A percentile compares a stretch with the other conserved stretches of the same genome.
These are phyloP conservation scores for Aspiorhynchus laticeps DNA, from an alignment of 2,113 vertebrate genomes.

Conservation along the genomic window DNA sequence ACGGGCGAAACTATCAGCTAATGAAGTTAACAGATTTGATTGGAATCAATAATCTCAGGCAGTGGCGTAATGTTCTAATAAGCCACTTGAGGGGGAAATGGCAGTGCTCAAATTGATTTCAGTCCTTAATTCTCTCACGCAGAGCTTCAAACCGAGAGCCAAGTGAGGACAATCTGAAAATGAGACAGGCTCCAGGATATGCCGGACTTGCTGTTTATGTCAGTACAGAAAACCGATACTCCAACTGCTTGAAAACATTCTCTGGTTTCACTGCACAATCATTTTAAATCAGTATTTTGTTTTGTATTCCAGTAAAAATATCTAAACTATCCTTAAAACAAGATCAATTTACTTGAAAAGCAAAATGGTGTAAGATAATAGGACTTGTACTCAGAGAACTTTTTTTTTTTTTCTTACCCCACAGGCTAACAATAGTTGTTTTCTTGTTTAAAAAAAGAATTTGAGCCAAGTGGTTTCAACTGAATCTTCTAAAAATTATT, in stretches of 20 bases:
- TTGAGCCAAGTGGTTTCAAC: neutral
- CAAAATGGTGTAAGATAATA: constrained; percentile 5
- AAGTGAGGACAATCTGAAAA: constrained; percentile 30
- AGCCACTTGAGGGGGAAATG: constrained; percentile 50
- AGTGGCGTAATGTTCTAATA: constrained; percentile 46
- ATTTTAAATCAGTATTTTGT: constrained; percentile 9
- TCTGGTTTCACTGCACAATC: neutral
- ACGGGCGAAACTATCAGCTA: constrained; percentile 35
- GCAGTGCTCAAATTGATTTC: constrained; percentile 29
- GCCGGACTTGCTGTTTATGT: neutral
- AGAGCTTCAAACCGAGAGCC: constrained; percentile 22
- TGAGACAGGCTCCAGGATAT: constrained; percentile 12
- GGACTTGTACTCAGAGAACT: neutral
- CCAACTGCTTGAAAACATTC: neutral
- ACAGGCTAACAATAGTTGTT: neutral
- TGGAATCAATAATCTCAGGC: constrained; percentile 38
- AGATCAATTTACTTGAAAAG: neutral
- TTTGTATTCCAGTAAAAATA: neutral
- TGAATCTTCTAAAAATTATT: neutral
- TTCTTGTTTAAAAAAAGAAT: neutral
- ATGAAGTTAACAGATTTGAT: constrained; percentile 43
- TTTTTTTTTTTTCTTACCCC: neutral
- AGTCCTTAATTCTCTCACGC: constrained; percentile 15
- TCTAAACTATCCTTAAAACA: neutral
- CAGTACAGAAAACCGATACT: neutral